Base-by-base conservation (phyloP, 2,888 invertebrate species). In the Phragmatobia fuliginosa region DNA sequence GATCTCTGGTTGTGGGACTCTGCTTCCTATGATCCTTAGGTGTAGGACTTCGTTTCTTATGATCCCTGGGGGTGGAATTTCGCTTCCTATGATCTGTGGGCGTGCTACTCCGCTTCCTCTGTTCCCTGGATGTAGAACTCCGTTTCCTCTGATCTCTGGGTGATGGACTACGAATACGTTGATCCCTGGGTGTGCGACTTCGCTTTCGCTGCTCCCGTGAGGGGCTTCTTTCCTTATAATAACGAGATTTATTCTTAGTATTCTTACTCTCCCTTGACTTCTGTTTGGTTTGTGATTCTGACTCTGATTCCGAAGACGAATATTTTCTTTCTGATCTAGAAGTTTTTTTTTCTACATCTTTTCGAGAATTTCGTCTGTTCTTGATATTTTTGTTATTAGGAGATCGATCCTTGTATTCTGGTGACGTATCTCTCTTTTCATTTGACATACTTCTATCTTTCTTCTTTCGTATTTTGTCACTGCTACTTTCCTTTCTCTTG, bases 301-400 rank as follows among this genome's bases (percentile, higher is more conserved):
- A 58, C 52, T 92, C 92, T 0, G 93, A 90, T 71, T 92, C 93
- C 0, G 92, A 89, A 1, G 91, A 88, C 0, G 88, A 81, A 18
- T 88, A 86, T 61, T 84, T 83, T 73, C 83, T 85, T 56, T 88
- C 87, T 2, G 83, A 71, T 71, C 78, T 87, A 3, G 86, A 80
- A 64, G 83, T 89, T 81, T 91, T 92, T 74, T 86, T 90, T 18
- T 90, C 90, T 2, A 81, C 76, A 56, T 89, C 92, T 71, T 87
- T 90, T 4, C 86, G 85, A n/a, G 78, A 75, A 62, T 89, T 87
- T 71, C 79, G 86, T 70, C 79, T 87, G 70, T 82, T 90, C 76
- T 82, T 91, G 64, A 85, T 68, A 28, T 80, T 77, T 78, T 88
- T 91, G 18, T 66, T 78, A 8, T 74, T 74, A 10, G 90, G 90